Evolutionary conservation across 2,113 vertebrate genomes (phyloP), one percentile per base, ranked within the genome.

Genomic region (Sorex araneus): DNA sequence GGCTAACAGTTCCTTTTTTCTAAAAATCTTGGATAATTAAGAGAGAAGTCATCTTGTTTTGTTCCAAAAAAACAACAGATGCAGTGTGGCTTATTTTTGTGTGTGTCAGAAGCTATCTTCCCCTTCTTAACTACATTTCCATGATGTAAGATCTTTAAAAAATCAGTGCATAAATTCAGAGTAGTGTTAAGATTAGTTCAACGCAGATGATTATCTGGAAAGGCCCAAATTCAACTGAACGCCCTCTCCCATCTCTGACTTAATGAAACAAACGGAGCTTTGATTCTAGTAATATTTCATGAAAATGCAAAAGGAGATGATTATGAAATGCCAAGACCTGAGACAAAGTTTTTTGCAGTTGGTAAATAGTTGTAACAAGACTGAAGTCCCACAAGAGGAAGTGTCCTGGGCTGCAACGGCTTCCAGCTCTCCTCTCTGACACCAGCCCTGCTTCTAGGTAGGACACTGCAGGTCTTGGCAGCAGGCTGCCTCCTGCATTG

Each of bases 391-490:
- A 28, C 32, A 43, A 8, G 57, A 16, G 28, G n/a, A 70, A 23
- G 40, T 18, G 8, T 63, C 5, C 0, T 0, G 23, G 27, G 7
- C 32, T 16, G 36, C 88, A 19, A 28, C 3, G 23, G 28, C 2
- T 11, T 18, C 2, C 4, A 1, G 16, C 11, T 40, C 12, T 84
- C 43, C 13, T 30, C 11, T 30, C 11, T 36, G 15, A 40, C 4
- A 15, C 23, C 71, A 66, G n/a, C 34, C 87, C 79, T 32, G 21
- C 30, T 79, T n/a, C 11, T 13, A 23, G 45, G 40, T 2, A 84
- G n/a, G n/a, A 43, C 19, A 2, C 7, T 19, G 1, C 5, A 23
- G 6, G 57, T 1, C 0, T 40, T 43, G n/a, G n/a, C 11, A 1
- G 23, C 6, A n/a, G n/a, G 47, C 60, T 50, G 34, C 43, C 50